Conservation (phyloP, 1,140 invertebrate genomes). For the Saccostrea echinata region DNA sequence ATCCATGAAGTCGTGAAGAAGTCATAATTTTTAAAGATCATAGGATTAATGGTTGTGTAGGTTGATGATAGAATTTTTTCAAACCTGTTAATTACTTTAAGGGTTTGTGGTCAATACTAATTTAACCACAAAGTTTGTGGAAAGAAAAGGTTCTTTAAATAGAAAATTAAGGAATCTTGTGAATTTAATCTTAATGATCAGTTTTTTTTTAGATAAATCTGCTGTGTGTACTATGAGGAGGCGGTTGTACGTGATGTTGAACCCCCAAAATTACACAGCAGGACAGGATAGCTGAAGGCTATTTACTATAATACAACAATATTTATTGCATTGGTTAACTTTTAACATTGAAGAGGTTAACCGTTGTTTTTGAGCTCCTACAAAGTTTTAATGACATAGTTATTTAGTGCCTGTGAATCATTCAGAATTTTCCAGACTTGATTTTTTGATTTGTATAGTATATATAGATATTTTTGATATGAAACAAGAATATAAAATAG, state of each 20-base stretch:
- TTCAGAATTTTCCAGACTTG: not conserved
- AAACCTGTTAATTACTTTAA: not conserved
- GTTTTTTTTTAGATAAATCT: not conserved
- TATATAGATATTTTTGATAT: not conserved
- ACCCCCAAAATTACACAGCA: not conserved
- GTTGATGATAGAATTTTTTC: not conserved
- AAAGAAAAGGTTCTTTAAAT: not conserved
- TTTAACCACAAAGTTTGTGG: not conserved
- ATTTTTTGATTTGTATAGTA: not conserved
- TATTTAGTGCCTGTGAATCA: not conserved
- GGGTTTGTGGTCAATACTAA: not conserved
- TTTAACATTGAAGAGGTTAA: not conserved
- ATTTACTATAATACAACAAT: not conserved
- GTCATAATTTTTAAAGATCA: conserved; percentile 3
- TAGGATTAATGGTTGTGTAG: not conserved
- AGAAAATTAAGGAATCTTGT: not conserved
- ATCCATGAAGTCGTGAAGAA: not conserved
- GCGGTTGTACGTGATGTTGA: not conserved
- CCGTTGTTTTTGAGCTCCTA: not conserved
- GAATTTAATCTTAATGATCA: not conserved
- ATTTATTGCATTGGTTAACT: not conserved
- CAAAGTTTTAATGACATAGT: not conserved
- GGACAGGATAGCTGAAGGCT: not conserved
- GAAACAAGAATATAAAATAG: not conserved
- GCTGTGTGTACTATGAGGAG: not conserved